Percentiles rank a stretch among this genome's conserved stretches.
Conservation (phyloP, 2,888 invertebrate genomes). For the Pammene fasciana region DNA sequence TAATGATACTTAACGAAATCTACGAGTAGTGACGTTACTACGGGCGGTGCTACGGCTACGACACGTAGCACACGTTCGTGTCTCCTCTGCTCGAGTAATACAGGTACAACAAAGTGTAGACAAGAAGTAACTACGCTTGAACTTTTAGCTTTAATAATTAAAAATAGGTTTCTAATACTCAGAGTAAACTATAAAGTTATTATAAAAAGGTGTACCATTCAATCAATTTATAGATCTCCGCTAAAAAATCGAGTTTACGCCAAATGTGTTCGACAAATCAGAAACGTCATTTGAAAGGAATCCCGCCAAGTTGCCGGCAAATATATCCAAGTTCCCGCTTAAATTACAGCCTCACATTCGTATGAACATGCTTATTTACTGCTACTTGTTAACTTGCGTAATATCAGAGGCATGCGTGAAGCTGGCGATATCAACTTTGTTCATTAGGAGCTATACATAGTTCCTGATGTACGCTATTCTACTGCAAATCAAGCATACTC, state of each 20-base stretch:
- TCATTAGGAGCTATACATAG: conserved; percentile 41
- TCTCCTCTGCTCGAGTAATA: neutral
- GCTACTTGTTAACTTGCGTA: conserved; percentile 38
- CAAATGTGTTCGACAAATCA: conserved; percentile 35
- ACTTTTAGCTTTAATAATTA: no score
- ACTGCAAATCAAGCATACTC: conserved; percentile 13
- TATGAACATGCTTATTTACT: conserved; percentile 47
- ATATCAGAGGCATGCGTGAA: conserved; percentile 36
- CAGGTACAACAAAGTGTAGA: neutral
- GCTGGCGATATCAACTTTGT: conserved; percentile 40
- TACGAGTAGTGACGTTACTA: conserved; percentile 1
- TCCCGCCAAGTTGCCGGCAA: conserved; percentile 48
- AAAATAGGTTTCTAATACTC: no score
- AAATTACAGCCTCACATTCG: conserved; percentile 49
- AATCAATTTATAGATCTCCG: neutral
- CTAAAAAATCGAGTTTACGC: conserved; percentile 11
- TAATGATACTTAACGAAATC: neutral
- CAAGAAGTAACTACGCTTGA: neutral
- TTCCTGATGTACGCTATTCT: conserved; percentile 21
- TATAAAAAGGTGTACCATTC: neutral
- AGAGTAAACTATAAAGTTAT: no score
- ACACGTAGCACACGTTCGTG: conserved; percentile 25
- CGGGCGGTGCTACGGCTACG: conserved; percentile 22
- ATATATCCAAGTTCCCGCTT: conserved; percentile 46
- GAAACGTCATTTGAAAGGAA: conserved; percentile 53